A percentile compares a stretch with the other conserved stretches of the same genome.
These are phyloP conservation scores for Xanthorhoe spadicearia DNA, from an alignment of 2,888 invertebrate species.

Conservation along the genomic window DNA sequence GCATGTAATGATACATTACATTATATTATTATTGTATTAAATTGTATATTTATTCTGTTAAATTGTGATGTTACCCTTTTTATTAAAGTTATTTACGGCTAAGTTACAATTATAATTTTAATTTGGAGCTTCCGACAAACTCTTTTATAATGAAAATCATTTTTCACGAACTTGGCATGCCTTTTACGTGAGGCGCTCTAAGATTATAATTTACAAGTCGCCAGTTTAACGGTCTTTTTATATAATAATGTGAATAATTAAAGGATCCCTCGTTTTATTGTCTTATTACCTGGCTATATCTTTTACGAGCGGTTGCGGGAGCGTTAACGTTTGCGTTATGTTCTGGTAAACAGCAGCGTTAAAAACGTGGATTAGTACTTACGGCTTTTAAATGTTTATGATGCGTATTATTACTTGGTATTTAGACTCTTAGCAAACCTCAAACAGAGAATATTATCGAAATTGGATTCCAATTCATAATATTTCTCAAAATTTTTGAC, in stretches of 20 bases:
- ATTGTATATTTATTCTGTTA: background rate
- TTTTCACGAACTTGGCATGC: conserved; percentile 15
- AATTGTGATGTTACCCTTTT: background rate
- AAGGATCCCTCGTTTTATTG: conserved; percentile 44
- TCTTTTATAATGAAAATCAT: conserved; percentile 14
- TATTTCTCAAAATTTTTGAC: background rate
- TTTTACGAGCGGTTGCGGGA: conserved; percentile 35
- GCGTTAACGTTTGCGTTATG: conserved; percentile 20
- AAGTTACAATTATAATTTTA: background rate
- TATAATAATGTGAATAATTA: conserved; percentile 44
- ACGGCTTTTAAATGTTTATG: conserved; percentile 5
- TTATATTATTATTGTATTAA: too few species aligned
- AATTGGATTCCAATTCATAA: background rate
- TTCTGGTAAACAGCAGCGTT: conserved; percentile 18
- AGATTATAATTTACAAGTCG: conserved; percentile 40
- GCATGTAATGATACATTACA: too few species aligned
- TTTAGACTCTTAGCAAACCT: background rate
- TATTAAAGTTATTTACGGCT: background rate
- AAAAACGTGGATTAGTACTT: background rate
- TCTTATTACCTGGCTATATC: conserved; percentile 38
- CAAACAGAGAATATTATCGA: background rate
- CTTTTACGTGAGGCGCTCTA: conserved; percentile 30
- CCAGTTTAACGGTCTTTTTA: conserved; percentile 41
- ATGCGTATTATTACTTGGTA: background rate
- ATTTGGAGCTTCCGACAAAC: conserved; percentile 2